Evolutionary conservation across 2,797 vertebrate genomes (phyloP), one percentile per base, ranked within the genome.

Genomic region (Dromococcyx pavoninus): DNA sequence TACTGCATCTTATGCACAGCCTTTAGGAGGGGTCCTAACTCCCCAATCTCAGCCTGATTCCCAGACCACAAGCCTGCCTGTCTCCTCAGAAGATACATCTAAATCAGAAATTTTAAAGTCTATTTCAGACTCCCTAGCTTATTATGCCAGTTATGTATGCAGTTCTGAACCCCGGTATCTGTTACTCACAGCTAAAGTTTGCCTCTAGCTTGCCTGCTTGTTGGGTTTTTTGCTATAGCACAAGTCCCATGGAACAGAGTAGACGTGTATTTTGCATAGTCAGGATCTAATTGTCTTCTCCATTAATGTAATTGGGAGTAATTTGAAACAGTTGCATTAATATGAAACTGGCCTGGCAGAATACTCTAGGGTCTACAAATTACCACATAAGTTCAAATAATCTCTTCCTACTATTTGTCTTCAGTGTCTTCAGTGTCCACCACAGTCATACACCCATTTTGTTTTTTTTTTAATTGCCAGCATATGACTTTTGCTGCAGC

Each of bases 381-480:
- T 44, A 43, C 64, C 44, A 91, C 32, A 56, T 41, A 13, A 73
- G 10, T 88, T 78, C 8, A 77, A 80, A 56, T 56, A 58, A 64
- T 37, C 24, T 46, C 3, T 35, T 79, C 22, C 54, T 92, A 18
- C 37, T 76, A 13, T 46, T 72, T 41, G 10, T 15, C 7, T 66
- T 79, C 30, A 46, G 24, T 41, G 10, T 15, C 7, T 66, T 79
- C 30, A 46, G 24, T 70, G 32, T 69, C 54, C 7, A 5, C 53
- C 46, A 44, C 19, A 23, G 28, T 72, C 22, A 28, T 13, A 19
- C 3, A 0, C 24, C 27, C 39, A 44, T 37, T 13, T 82, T 78
- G 78, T 35, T 53, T 88, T 92, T 88, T 73, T n/a, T n/a, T n/a
- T n/a, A n/a, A n/a, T n/a, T n/a, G 28, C 25, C 64, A 48, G 27